phyloP scores from a whole-genome alignment of 2,797 vertebrate species.

The Lacerta viridis region DNA sequence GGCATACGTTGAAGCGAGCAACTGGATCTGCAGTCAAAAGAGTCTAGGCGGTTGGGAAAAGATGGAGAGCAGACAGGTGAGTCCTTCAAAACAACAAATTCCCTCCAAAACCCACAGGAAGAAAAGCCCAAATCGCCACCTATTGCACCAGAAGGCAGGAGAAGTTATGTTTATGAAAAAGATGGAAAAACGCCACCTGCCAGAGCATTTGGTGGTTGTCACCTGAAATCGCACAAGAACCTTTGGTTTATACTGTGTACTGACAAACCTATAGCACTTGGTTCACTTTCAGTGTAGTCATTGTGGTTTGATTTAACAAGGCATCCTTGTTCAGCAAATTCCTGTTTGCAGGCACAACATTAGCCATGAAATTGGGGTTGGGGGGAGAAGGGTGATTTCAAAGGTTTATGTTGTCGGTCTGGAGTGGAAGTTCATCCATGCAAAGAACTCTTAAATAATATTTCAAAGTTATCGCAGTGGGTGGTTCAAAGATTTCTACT shows the following conservation, averaged over 20 bases:
- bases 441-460: not conserved
- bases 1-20: not conserved
- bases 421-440: not conserved
- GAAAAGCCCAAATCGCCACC: too few relatives aligned
- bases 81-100: not conserved
- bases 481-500: not conserved
- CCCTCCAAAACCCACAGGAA: too few relatives aligned
- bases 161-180: not conserved
- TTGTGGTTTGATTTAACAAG: rapidly evolving
- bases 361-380: too few relatives aligned
- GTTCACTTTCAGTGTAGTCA: not conserved
- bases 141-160: not conserved
- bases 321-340: not conserved
- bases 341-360: not conserved
- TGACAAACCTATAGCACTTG: too few relatives aligned
- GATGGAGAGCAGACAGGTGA: not conserved
- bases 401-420: not conserved
- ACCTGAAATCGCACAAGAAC: not conserved
- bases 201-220: too few relatives aligned
- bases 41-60: not conserved
- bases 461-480: not conserved
- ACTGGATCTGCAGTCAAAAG: not conserved
- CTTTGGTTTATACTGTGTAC: not conserved
- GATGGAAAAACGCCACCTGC: not conserved
- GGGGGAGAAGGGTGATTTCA: not conserved